A percentile compares a stretch with the other conserved stretches of the same genome.
Evolutionary conservation across 2,888 invertebrate species (phyloP).

Genomic region (Melanophora roralis): DNA sequence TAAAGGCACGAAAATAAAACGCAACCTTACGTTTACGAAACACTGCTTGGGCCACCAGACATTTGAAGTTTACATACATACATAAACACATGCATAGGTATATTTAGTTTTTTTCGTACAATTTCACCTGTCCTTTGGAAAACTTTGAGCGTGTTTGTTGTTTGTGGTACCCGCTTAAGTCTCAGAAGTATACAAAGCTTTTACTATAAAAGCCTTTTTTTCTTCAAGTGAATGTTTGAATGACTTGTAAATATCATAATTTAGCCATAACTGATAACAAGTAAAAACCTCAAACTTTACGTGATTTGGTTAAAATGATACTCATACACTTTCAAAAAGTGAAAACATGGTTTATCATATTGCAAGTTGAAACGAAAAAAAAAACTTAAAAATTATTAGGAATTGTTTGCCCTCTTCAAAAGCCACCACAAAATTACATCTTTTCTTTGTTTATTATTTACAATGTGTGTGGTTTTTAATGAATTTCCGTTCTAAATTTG

Average conservation of each 20-base stretch:
- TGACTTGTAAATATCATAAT: neutral
- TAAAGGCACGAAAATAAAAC: too few relatives aligned
- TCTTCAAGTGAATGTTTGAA: neutral
- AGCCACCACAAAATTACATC: neutral
- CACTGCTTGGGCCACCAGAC: too few relatives aligned
- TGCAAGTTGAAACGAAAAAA: neutral
- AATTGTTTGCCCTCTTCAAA: neutral
- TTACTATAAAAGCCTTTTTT: slow-evolving; percentile 8
- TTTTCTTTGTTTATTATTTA: slow-evolving; percentile 39
- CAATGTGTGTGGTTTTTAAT: slow-evolving; percentile 61
- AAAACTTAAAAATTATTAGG: slow-evolving; percentile 36
- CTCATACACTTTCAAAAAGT: neutral
- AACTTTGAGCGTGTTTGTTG: neutral
- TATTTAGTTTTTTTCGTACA: neutral
- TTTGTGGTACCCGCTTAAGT: slow-evolving; percentile 15
- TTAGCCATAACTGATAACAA: slow-evolving; percentile 48
- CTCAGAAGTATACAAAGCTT: slow-evolving; percentile 6
- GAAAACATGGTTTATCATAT: neutral
- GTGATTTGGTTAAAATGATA: slow-evolving; percentile 55
- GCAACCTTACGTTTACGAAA: too few relatives aligned
- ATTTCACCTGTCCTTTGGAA: neutral
- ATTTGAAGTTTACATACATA: too few relatives aligned
- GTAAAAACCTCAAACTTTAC: slow-evolving; percentile 58
- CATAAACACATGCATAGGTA: neutral
- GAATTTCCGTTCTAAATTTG: slow-evolving; percentile 55